These are phyloP conservation scores for Polyergus mexicanus DNA, from an alignment of 1,140 invertebrate species.

Conservation along the genomic window DNA sequence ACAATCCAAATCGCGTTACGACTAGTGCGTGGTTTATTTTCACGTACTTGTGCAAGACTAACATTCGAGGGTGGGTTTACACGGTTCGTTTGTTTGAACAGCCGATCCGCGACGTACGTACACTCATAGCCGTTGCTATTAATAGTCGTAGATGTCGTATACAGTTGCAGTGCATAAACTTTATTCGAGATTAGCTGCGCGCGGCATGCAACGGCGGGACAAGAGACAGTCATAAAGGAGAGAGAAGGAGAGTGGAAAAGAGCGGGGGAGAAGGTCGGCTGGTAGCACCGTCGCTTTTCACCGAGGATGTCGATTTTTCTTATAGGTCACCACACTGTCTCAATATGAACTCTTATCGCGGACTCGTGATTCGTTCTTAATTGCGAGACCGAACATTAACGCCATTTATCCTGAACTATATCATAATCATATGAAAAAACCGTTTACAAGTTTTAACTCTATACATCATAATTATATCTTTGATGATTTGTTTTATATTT, in stretches of 20 bases:
- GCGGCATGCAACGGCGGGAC: conserved; percentile 73
- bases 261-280: conserved; percentile 15
- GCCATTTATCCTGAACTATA: conserved; percentile 73
- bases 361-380: conserved; percentile 82
- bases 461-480: neutral
- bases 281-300: conserved; percentile 65
- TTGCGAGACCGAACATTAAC: conserved; percentile 80
- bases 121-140: conserved; percentile 75
- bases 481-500: conserved; percentile 19
- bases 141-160: conserved; percentile 79
- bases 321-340: conserved; percentile 78
- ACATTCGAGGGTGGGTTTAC: conserved; percentile 36
- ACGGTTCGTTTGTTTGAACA: conserved; percentile 72
- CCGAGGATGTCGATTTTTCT: conserved; percentile 83
- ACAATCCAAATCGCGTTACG: conserved; percentile 61
- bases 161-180: conserved; percentile 80
- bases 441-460: neutral
- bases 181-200: conserved; percentile 78
- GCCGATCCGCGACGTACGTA: conserved; percentile 63
- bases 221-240: conserved; percentile 44
- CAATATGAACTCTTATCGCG: conserved; percentile 78
- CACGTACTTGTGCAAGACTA: conserved; percentile 58
- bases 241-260: conserved; percentile 45
- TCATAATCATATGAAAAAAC: conserved; percentile 42
- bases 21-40: conserved; percentile 68